These are phyloP conservation scores for Etheostoma perlongum DNA, from an alignment of 2,797 vertebrate genomes.

Conservation along the genomic window DNA sequence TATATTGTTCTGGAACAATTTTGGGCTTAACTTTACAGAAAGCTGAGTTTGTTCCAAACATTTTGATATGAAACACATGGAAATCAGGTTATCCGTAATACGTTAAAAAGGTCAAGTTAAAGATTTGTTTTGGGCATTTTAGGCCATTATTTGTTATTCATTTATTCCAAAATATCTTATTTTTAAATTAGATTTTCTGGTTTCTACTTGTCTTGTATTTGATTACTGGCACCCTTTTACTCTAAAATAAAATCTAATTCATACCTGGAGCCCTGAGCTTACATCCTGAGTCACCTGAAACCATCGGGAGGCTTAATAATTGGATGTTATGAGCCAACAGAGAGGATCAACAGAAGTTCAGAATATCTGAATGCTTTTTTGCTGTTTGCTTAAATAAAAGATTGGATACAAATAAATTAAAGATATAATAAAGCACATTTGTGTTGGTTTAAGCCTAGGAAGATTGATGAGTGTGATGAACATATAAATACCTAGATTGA, in stretches of 20 bases:
- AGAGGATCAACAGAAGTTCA: background rate
- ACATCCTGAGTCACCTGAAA: constrained; percentile 9
- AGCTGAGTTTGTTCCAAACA: too few species aligned
- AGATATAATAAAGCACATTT: background rate
- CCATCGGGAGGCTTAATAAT: background rate
- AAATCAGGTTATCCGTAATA: too few species aligned
- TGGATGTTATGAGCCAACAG: constrained; percentile 21
- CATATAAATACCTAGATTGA: background rate
- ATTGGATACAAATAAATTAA: background rate
- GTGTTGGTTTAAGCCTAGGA: too few species aligned
- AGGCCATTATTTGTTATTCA: background rate
- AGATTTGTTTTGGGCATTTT: too few species aligned
- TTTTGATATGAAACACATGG: too few species aligned
- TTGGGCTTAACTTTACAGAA: too few species aligned
- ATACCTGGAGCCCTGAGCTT: background rate
- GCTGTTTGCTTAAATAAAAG: constrained; percentile 1
- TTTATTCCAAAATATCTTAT: background rate
- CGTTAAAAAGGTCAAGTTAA: too few species aligned
- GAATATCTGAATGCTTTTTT: constrained; percentile 7
- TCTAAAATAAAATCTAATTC: background rate
- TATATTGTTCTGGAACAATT: too few species aligned
- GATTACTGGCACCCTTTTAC: constrained; percentile 8
- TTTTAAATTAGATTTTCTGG: background rate
- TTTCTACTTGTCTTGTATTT: background rate
- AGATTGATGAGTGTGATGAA: too few species aligned